phyloP scores from a whole-genome alignment of 2,113 vertebrate genomes.

The Takifugu flavidus region DNA sequence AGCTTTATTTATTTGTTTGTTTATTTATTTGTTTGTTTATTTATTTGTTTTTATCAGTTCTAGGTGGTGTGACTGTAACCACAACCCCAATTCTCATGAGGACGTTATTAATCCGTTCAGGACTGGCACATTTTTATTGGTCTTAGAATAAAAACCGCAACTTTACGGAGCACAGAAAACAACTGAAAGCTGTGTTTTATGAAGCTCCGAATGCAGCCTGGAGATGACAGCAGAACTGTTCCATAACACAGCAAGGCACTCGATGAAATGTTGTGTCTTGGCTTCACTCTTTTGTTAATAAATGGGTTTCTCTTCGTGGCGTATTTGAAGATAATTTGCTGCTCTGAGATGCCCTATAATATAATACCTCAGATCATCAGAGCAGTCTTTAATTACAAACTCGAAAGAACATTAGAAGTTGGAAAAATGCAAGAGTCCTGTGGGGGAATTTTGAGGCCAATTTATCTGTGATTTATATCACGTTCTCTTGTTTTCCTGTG shows the following conservation, averaged over 20 bases:
- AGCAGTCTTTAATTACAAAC: constrained; percentile 66
- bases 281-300: constrained; percentile 57
- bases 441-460: constrained; percentile 35
- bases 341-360: constrained; percentile 53
- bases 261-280: constrained; percentile 54
- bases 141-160: constrained; percentile 22
- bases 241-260: constrained; percentile 57
- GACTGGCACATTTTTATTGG: too few relatives aligned
- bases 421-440: constrained; percentile 47
- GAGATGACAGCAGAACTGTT: constrained; percentile 53
- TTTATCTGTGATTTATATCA: constrained; percentile 54
- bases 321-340: constrained; percentile 67
- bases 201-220: constrained; percentile 41
- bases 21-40: too few relatives aligned
- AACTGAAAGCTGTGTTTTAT: constrained; percentile 30
- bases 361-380: constrained; percentile 50
- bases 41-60: too few relatives aligned
- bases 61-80: too few relatives aligned
- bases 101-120: too few relatives aligned
- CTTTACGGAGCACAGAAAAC: constrained; percentile 22
- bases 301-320: constrained; percentile 58
- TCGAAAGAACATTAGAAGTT: constrained; percentile 41
- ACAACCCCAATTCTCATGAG: too few relatives aligned
- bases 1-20: too few relatives aligned
- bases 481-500: constrained; percentile 16